Evolutionary conservation across 1,140 invertebrate genomes (phyloP).

Genomic region (Monochamus saltuarius): DNA sequence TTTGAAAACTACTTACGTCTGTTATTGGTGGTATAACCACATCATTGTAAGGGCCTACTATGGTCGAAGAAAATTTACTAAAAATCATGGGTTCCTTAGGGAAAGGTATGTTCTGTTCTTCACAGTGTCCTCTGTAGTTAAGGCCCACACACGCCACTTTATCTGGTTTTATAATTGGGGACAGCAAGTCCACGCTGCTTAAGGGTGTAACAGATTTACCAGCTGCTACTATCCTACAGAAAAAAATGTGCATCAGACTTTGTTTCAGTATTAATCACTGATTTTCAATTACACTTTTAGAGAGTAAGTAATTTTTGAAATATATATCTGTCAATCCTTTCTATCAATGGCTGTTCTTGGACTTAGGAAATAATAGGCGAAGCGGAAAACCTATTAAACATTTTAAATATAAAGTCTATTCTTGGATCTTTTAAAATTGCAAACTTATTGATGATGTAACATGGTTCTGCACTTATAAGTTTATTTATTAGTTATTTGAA

Average conservation of each 20-base stretch:
- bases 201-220: conserved; percentile 15
- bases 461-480: too few relatives aligned
- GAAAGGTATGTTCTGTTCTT: conserved; percentile 70
- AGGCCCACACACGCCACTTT: conserved; percentile 79
- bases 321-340: too few relatives aligned
- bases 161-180: conserved; percentile 71
- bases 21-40: conserved; percentile 68
- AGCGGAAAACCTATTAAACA: too few relatives aligned
- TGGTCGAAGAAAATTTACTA: conserved; percentile 68
- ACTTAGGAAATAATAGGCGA: too few relatives aligned
- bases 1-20: conserved; percentile 54
- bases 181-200: conserved; percentile 50
- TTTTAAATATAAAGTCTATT: too few relatives aligned
- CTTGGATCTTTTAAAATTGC: too few relatives aligned
- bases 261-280: too few relatives aligned
- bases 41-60: conserved; percentile 74
- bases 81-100: conserved; percentile 77
- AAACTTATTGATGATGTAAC: too few relatives aligned
- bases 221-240: conserved; percentile 8
- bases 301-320: too few relatives aligned
- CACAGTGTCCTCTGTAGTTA: conserved; percentile 78
- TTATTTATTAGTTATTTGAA: too few relatives aligned
- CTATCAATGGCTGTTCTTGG: too few relatives aligned
- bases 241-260: not conserved
- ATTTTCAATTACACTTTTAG: too few relatives aligned